These are phyloP conservation scores for Cryptocephalus moraei DNA, from an alignment of 2,888 invertebrate genomes.

Conservation along the genomic window DNA sequence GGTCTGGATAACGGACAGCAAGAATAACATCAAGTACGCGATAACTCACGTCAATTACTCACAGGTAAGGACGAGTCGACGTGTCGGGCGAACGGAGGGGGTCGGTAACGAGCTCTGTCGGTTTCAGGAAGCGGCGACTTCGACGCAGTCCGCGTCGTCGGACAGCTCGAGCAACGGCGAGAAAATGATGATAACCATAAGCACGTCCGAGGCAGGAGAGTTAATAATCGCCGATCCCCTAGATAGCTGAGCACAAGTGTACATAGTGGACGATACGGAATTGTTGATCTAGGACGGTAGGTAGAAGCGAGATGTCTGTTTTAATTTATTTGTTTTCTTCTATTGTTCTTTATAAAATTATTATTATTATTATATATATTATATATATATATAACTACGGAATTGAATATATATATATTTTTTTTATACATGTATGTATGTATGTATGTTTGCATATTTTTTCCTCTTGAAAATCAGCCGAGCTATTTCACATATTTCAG, in stretches of 20 bases:
- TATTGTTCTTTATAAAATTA: constrained; percentile 7
- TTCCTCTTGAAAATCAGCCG: no score
- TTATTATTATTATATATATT: no score
- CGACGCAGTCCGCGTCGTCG: constrained; percentile 61
- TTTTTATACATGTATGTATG: not conserved
- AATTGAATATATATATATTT: constrained; percentile 12
- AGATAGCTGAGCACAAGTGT: constrained; percentile 37
- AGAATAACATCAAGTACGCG: constrained; percentile 36
- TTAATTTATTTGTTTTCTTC: constrained; percentile 6
- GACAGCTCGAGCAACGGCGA: constrained; percentile 63
- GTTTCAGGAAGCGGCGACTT: constrained; percentile 57
- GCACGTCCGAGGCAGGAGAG: constrained; percentile 44
- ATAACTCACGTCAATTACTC: constrained; percentile 38
- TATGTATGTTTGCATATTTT: not conserved
- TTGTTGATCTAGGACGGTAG: constrained; percentile 10
- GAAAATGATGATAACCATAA: constrained; percentile 67
- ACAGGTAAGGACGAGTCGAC: constrained; percentile 29
- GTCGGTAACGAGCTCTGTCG: constrained; percentile 4
- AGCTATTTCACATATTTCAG: no score
- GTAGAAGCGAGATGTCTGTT: not conserved
- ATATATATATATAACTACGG: constrained; percentile 5
- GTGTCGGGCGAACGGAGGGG: not conserved
- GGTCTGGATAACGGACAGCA: constrained; percentile 35
- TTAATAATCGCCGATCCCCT: constrained; percentile 36
- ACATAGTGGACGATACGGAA: constrained; percentile 10